Evolutionary conservation across 2,113 vertebrate species (phyloP), one percentile per base, ranked within the genome.

Genomic region (Brachionichthys hirsutus): DNA sequence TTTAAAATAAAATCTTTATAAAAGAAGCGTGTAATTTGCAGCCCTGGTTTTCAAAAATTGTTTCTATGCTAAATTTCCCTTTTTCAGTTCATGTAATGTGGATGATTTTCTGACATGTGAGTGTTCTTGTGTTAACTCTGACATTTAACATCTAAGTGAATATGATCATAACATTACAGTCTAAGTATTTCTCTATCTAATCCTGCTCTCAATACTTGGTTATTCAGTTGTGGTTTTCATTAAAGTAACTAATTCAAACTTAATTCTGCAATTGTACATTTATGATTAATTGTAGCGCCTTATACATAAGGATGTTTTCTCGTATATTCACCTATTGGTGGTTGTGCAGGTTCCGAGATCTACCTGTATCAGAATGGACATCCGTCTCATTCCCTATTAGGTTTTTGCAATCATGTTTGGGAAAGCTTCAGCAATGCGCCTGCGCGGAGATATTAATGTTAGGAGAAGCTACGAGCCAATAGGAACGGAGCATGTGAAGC

Each of bases 1-100:
- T 64, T 73, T 73, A 5, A 60, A 85, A 80, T 84, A 84, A 88
- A 87, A 9, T 9, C 19, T 3, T 67, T 66, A 54, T 3, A 44
- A 62, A 54, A 20, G 24, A 2, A 60, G 36, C 47, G 11, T 13
- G 24, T 3, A 30, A 30, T 30, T 18, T 69, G 19, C 17, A 45
- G 24, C 65, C 11, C 4, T 68, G 1, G 9, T 14, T 54, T 9
- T 48, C 0, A 18, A 30, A 15, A 34, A 8, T 5, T 24, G 0
- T 19, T 48, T 17, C 2, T 0, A 47, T 18, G 17, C 3, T 12
- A 34, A 3, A 36, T 52, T 22, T 16, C 38, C 34, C 12, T 12
- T 12, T 43, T 9, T 35, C 8, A 1, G 7, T 42, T 22, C 17
- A 17, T 7, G 11, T 53, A 10, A 42, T 36, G 3, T 19, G 4